Conservation (phyloP, 2,113 vertebrate species). For the Penelope pileata region DNA sequence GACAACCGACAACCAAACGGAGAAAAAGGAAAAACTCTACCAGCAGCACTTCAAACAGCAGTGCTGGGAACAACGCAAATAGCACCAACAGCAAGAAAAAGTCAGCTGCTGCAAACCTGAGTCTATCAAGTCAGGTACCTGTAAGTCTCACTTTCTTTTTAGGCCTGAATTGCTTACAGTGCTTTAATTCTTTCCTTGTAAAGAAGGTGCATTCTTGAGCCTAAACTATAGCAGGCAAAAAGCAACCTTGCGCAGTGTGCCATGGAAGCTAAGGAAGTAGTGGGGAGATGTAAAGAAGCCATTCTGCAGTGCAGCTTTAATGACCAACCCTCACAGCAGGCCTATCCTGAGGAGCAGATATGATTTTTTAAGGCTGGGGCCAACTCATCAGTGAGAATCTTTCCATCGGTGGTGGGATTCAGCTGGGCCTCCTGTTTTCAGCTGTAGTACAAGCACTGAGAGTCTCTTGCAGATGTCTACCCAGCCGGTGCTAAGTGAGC, state of each 20-base stretch:
- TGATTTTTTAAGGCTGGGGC: background rate
- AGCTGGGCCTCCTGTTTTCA: background rate
- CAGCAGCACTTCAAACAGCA: constrained; percentile 95
- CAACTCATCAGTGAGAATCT: background rate
- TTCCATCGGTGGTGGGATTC: background rate
- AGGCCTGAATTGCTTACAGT: constrained; percentile 52
- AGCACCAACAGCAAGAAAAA: constrained; percentile 91
- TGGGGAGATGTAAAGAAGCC: background rate
- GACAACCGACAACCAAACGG: constrained; percentile 95
- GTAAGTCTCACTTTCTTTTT: constrained; percentile 93
- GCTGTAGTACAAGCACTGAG: background rate
- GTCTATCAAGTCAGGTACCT: constrained; percentile 99
- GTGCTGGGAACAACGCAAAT: constrained; percentile 85
- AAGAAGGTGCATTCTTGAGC: constrained; percentile 72
- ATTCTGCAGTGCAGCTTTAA: background rate
- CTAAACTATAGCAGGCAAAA: constrained; percentile 5
- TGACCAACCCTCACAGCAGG: background rate
- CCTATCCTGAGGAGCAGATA: background rate
- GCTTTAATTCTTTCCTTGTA: constrained; percentile 35
- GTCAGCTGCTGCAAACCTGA: constrained; percentile 91
- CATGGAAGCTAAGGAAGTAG: constrained; percentile 10
- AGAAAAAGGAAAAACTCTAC: constrained; percentile 99
- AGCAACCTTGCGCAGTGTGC: background rate
- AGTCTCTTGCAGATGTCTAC: background rate
- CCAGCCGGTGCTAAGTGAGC: background rate